phyloP scores from a whole-genome alignment of 2,797 vertebrate genomes.

The Cuniculus paca region DNA sequence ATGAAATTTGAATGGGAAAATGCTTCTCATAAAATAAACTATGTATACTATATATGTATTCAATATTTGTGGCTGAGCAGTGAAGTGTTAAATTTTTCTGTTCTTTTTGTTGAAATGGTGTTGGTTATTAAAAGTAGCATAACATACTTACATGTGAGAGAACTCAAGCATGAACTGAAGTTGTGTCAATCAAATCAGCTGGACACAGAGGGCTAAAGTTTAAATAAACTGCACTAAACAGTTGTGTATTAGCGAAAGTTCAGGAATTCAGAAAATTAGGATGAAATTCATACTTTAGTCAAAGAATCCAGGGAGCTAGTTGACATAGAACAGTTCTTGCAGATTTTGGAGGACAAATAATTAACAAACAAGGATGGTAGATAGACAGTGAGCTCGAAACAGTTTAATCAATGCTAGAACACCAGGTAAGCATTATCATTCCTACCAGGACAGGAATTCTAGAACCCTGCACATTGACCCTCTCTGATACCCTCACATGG shows the following conservation, averaged over 20 bases:
- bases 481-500: neutral
- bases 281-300: neutral
- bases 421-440: neutral
- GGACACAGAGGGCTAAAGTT: neutral
- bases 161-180: neutral
- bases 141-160: neutral
- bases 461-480: neutral
- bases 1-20: neutral
- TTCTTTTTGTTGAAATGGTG: neutral
- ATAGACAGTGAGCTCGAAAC: neutral
- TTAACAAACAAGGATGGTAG: neutral
- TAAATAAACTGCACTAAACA: neutral
- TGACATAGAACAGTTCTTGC: neutral
- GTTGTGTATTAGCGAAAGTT: neutral
- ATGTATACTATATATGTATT: neutral
- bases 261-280: neutral
- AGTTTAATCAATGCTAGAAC: neutral
- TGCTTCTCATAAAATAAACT: neutral
- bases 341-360: neutral
- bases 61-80: neutral
- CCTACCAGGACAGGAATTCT: neutral
- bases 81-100: slow-evolving; percentile 2
- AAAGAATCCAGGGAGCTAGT: neutral
- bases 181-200: neutral
- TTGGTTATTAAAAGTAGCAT: neutral